Evolutionary conservation across 2,797 vertebrate genomes (phyloP), one percentile per base, ranked within the genome.

Genomic region (Pangasius sanitwongsei): DNA sequence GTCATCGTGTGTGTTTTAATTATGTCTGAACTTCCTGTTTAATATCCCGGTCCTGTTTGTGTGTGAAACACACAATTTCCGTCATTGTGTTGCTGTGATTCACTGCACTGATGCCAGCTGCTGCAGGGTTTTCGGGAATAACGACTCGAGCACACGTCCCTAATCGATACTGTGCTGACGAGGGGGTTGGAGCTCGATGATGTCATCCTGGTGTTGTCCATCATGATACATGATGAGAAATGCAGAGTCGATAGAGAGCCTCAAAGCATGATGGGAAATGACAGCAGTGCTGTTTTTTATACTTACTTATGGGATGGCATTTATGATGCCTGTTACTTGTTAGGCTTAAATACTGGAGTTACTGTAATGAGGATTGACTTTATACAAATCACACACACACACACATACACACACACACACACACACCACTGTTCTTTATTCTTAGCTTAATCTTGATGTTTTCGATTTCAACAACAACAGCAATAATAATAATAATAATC

Each of bases 161-260:
- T 81, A 65, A 87, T 89, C 81, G 78, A 86, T 90, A 23, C 78
- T 63, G 69, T 87, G 85, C 28, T 6, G 89, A 83, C 3, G 16
- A 88, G 84, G 15, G 50, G 44, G 53, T 86, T 86, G 37, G 5
- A 69, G 70, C 72, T 80, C 11, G 20, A 81, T 89, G 88, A 89
- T 89, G 88, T 86, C 88, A 86, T 86, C 61, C 83, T 69, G 18
- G 11, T 25, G 70, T 25, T 81, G 88, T 86, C 88, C 88, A 81
- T 89, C 61, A 86, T 1, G 25, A 44, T 4, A 23, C 80, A 74
- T n/a, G 13, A 67, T 63, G 67, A 82, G 80, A 61, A 72, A 69
- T 72, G 31, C 31, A 53, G 63, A 87, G 34, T 61, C 20, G 67
- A 83, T 72, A 74, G 67, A 87, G 25, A 80, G 44, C 12, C 34